These are phyloP conservation scores for Malthinus seriepunctatus DNA, from an alignment of 2,888 invertebrate genomes.

Conservation along the genomic window DNA sequence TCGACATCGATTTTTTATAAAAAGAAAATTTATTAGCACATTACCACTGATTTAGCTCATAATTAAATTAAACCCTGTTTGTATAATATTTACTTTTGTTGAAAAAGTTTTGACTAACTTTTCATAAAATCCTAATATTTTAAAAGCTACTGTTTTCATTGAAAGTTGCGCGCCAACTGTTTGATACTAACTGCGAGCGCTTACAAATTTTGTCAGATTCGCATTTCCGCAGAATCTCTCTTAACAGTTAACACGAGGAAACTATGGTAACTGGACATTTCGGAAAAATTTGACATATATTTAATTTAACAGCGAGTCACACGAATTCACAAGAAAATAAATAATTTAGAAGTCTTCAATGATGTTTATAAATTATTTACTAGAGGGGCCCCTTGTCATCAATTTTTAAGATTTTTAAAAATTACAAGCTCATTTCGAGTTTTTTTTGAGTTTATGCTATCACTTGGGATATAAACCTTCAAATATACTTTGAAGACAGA, in stretches of 20 bases:
- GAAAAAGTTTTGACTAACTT: constrained; percentile 5
- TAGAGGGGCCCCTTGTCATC: no score
- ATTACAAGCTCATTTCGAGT: no score
- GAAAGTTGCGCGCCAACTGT: constrained; percentile 22
- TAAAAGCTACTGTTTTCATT: constrained; percentile 11
- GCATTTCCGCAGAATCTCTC: constrained; percentile 12
- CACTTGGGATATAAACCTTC: no score
- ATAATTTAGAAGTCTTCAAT: no score
- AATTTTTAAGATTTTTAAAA: no score
- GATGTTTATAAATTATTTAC: no score
- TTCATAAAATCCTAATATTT: background rate
- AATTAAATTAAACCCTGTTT: background rate
- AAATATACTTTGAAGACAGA: no score
- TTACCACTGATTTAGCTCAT: background rate
- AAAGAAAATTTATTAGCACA: constrained; percentile 1
- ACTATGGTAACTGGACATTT: constrained; percentile 12
- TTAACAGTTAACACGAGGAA: constrained; percentile 6
- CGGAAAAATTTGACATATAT: background rate
- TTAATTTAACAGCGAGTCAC: no score
- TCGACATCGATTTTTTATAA: background rate
- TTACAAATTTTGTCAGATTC: constrained; percentile 23
- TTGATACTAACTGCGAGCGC: constrained; percentile 16
- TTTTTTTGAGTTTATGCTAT: no score
- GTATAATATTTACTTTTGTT: constrained; percentile 1
- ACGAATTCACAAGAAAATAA: no score